Evolutionary conservation across 2,797 vertebrate genomes (phyloP).

Genomic region (Alcedo atthis): DNA sequence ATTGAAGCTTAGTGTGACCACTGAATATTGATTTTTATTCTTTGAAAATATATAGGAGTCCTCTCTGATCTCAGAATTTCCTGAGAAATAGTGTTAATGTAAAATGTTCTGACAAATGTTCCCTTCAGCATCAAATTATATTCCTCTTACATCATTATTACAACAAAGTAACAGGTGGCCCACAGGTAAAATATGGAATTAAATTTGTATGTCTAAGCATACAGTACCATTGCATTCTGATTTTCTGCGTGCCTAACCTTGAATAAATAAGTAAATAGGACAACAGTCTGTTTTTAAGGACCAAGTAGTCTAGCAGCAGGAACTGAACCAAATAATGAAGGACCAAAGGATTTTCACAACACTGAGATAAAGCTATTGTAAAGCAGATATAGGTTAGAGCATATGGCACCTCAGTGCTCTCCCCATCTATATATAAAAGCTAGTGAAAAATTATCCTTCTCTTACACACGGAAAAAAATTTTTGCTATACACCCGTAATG

Average conservation of each 20-base stretch:
- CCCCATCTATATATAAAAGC: neutral
- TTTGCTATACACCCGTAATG: accelerated
- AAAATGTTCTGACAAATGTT: neutral
- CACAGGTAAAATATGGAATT: neutral
- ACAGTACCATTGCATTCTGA: neutral
- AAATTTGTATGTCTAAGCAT: neutral
- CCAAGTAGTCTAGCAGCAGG: neutral
- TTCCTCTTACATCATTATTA: neutral
- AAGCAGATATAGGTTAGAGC: neutral
- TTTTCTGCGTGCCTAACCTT: neutral
- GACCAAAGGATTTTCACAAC: neutral
- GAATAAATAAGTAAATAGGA: neutral
- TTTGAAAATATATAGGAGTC: neutral
- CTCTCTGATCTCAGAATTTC: neutral
- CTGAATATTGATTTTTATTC: neutral
- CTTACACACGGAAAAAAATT: neutral
- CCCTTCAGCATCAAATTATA: accelerated
- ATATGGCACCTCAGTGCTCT: neutral
- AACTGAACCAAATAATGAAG: neutral
- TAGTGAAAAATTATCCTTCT: neutral
- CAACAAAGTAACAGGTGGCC: neutral
- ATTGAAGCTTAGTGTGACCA: neutral
- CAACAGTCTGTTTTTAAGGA: neutral
- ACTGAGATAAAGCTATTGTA: neutral
- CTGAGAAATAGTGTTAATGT: neutral